Percentiles rank a stretch among this genome's conserved stretches.
phyloP scores from a whole-genome alignment of 2,888 invertebrate genomes.

The Arrhopalites spinosus region DNA sequence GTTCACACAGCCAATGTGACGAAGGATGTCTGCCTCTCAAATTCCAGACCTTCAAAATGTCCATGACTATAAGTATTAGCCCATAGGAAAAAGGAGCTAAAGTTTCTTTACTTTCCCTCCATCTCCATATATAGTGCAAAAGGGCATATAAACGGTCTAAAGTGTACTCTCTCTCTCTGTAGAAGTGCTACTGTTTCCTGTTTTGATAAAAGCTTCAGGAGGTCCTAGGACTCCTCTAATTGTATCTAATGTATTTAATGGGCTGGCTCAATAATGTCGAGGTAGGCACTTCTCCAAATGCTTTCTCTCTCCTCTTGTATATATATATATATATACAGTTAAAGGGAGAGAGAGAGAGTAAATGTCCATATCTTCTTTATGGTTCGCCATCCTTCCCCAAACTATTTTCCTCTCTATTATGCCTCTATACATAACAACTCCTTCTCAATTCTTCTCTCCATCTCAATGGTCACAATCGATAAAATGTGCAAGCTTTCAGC shows the following conservation, averaged over 20 bases:
- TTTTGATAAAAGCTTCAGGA: slow-evolving; percentile 48
- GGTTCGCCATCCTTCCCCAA: not conserved
- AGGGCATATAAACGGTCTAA: too few species aligned
- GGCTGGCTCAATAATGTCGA: slow-evolving; percentile 48
- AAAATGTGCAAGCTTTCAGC: not conserved
- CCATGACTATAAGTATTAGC: too few species aligned
- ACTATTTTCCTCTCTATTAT: too few species aligned
- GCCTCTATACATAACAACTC: too few species aligned
- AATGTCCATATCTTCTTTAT: not conserved
- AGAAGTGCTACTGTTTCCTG: slow-evolving; percentile 40
- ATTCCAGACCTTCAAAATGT: too few species aligned
- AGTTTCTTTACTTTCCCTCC: too few species aligned
- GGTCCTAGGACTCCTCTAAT: slow-evolving; percentile 46
- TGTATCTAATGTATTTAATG: slow-evolving; percentile 55
- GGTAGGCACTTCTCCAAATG: slow-evolving; percentile 45
- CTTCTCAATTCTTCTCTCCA: not conserved
- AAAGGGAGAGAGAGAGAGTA: too few species aligned
- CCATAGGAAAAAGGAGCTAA: too few species aligned
- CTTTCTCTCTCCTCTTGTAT: slow-evolving; percentile 18
- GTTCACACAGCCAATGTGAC: too few species aligned
- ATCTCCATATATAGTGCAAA: too few species aligned
- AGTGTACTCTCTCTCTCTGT: not conserved
- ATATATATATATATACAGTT: not conserved
- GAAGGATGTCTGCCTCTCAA: too few species aligned
- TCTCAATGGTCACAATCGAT: not conserved